phyloP scores from a whole-genome alignment of 2,797 vertebrate species.

The Neolamprologus multifasciatus region DNA sequence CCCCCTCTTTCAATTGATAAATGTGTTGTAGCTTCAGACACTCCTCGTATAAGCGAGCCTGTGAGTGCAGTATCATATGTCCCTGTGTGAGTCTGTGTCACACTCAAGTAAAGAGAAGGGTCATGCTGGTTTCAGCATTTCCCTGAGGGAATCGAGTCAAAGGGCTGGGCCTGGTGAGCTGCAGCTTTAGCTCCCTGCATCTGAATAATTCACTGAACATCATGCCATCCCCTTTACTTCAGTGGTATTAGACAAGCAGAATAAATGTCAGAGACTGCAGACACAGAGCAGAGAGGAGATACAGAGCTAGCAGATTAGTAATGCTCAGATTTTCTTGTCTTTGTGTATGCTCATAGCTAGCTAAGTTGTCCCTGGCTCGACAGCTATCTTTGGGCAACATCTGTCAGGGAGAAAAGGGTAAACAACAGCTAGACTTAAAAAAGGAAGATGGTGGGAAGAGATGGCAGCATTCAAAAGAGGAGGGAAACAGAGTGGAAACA shows the following conservation, averaged over 20 bases:
- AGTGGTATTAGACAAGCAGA: constrained; percentile 9
- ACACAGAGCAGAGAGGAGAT: constrained; percentile 11
- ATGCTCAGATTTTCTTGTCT: neutral
- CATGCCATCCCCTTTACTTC: constrained; percentile 27
- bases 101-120: constrained; percentile 2
- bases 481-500: constrained; percentile 2
- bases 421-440: neutral
- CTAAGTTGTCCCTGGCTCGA: neutral
- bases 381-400: constrained; percentile 2
- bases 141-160: constrained; percentile 17
- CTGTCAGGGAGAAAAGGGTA: neutral
- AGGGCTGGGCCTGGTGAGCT: constrained; percentile 10
- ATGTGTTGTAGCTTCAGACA: neutral
- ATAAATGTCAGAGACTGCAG: constrained; percentile 3
- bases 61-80: neutral
- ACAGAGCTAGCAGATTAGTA: constrained; percentile 2
- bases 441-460: neutral
- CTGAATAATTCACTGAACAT: constrained; percentile 61
- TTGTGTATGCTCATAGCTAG: constrained; percentile 9
- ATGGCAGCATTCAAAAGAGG: neutral
- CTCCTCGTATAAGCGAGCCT: neutral
- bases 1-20: neutral
- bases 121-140: neutral
- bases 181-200: constrained; percentile 14
- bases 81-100: neutral